phyloP scores from a whole-genome alignment of 2,888 invertebrate species.

The Tenthredo mesomela region DNA sequence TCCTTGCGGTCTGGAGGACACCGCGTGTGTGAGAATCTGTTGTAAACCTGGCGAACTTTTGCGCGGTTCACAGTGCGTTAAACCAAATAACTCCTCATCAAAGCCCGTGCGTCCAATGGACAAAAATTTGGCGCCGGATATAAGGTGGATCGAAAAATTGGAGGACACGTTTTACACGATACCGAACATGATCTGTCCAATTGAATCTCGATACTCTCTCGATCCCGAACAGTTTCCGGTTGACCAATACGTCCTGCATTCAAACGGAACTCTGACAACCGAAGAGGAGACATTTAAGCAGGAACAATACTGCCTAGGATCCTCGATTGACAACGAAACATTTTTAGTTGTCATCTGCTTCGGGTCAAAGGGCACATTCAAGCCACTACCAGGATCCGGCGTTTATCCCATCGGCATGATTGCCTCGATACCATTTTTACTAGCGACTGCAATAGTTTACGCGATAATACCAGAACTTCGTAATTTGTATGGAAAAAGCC shows the following conservation, averaged over 20 bases:
- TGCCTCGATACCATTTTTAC: slow-evolving; percentile 86
- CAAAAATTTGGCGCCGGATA: slow-evolving; percentile 54
- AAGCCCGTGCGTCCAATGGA: slow-evolving; percentile 43
- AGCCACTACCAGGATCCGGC: neutral
- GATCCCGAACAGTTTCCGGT: slow-evolving; percentile 59
- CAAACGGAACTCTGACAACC: slow-evolving; percentile 65
- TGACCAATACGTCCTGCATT: slow-evolving; percentile 65
- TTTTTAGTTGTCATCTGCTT: slow-evolving; percentile 56
- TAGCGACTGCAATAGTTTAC: slow-evolving; percentile 87
- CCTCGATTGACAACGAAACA: slow-evolving; percentile 43
- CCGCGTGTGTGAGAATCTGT: slow-evolving; percentile 61
- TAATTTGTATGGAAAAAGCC: slow-evolving; percentile 89
- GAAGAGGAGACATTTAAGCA: neutral
- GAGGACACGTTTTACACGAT: slow-evolving; percentile 62
- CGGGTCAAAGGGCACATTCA: neutral
- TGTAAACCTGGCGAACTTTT: slow-evolving; percentile 58
- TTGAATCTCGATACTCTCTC: slow-evolving; percentile 57
- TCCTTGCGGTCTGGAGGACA: slow-evolving; percentile 52
- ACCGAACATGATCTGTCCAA: slow-evolving; percentile 61
- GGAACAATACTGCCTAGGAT: slow-evolving; percentile 58
- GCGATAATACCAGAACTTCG: slow-evolving; percentile 85
- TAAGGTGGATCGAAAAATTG: slow-evolving; percentile 52
- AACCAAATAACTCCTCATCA: neutral
- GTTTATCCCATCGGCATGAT: slow-evolving; percentile 80
- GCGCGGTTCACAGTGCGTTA: slow-evolving; percentile 45